phyloP scores from a whole-genome alignment of 2,797 vertebrate genomes.

The Bradypus variegatus region DNA sequence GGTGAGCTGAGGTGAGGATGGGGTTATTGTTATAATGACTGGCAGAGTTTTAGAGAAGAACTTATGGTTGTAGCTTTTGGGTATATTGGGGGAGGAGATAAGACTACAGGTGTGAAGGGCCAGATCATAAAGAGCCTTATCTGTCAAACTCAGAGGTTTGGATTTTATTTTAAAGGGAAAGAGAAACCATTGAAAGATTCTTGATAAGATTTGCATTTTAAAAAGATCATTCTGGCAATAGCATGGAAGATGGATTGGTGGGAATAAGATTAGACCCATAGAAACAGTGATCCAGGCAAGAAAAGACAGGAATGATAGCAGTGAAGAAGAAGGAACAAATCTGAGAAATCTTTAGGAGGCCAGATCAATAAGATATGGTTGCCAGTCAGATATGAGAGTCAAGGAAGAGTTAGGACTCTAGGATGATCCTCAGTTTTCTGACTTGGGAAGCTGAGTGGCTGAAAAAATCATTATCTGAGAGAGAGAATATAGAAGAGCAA shows the following conservation, averaged over 20 bases:
- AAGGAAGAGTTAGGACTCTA: neutral
- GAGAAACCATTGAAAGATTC: neutral
- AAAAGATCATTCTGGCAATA: neutral
- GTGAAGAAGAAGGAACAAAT: neutral
- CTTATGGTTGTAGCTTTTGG: neutral
- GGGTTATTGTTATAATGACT: neutral
- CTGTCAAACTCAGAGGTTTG: neutral
- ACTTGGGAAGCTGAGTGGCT: neutral
- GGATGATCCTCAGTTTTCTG: neutral
- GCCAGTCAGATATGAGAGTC: neutral
- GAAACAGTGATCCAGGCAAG: neutral
- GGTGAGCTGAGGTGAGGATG: neutral
- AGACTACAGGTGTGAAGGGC: neutral
- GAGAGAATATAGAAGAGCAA: neutral
- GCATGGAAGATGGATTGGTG: neutral
- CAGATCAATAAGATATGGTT: neutral
- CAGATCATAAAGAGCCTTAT: neutral
- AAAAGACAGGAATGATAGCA: neutral
- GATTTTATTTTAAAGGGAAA: constrained; percentile 14
- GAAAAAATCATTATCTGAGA: neutral
- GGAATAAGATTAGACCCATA: neutral
- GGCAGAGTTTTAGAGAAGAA: neutral
- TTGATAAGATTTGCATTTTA: constrained; percentile 12
- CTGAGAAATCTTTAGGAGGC: neutral
- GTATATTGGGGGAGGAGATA: neutral